Evolutionary conservation across 2,797 vertebrate genomes (phyloP).

Genomic region (Pristis pectinata): DNA sequence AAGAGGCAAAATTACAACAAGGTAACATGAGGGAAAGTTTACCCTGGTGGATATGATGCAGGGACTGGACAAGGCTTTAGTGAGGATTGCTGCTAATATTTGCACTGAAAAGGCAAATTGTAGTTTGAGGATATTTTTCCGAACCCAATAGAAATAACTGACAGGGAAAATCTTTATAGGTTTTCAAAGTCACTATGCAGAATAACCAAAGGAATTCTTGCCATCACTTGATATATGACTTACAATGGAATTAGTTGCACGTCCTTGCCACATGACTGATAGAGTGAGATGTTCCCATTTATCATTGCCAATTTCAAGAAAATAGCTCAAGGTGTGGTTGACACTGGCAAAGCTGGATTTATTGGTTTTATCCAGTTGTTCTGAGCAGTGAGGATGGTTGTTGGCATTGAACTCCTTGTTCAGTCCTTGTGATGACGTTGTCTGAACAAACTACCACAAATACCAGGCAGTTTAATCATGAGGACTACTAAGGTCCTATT

Average conservation of each 20-base stretch:
- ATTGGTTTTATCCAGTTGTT: neutral
- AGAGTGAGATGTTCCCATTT: neutral
- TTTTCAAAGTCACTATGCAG: neutral
- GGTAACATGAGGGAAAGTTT: neutral
- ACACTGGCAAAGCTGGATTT: neutral
- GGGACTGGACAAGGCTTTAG: neutral
- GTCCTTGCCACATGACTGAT: neutral
- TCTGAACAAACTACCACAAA: neutral
- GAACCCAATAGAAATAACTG: neutral
- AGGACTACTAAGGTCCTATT: neutral
- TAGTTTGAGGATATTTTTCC: neutral
- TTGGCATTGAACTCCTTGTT: neutral
- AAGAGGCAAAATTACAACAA: neutral
- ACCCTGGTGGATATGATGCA: neutral
- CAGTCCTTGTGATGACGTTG: neutral
- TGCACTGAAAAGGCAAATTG: neutral
- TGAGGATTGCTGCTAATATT: neutral
- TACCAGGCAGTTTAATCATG: neutral
- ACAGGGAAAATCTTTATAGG: neutral
- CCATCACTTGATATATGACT: neutral
- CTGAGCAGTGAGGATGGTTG: neutral
- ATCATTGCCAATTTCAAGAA: neutral
- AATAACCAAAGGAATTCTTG: neutral
- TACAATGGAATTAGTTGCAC: neutral
- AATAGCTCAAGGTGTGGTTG: neutral